phyloP scores from a whole-genome alignment of 2,797 vertebrate species.

The Lycodopsis pacificus region DNA sequence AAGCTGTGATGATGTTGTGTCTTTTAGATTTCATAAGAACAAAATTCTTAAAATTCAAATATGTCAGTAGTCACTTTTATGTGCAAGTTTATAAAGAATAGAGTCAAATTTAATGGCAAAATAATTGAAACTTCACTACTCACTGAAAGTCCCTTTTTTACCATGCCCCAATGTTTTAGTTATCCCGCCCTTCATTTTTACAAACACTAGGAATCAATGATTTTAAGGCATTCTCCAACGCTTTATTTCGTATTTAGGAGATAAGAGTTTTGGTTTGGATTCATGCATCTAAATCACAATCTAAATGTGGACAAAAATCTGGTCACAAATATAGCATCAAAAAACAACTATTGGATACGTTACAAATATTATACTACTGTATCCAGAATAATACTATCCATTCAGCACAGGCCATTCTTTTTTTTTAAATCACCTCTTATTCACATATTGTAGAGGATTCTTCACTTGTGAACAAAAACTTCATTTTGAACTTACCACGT shows the following conservation, averaged over 20 bases:
- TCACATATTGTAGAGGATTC: neutral
- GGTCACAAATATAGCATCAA: neutral
- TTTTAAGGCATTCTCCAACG: neutral
- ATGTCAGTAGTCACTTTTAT: neutral
- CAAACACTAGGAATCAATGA: neutral
- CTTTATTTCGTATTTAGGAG: neutral
- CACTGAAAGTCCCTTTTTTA: neutral
- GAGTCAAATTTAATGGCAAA: neutral
- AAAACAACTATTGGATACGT: neutral
- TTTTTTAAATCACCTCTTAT: neutral
- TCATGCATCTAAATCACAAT: neutral
- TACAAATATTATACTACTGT: neutral
- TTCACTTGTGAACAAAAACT: neutral
- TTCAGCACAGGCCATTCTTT: neutral
- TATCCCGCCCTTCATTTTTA: neutral
- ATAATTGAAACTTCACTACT: neutral
- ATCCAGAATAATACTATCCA: neutral
- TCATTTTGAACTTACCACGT: conserved; percentile 69
- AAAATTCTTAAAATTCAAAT: neutral
- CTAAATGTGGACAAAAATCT: too few relatives aligned
- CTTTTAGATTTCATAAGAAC: neutral
- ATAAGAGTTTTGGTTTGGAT: neutral
- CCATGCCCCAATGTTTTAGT: neutral
- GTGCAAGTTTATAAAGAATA: neutral
- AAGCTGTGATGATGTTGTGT: neutral